phyloP scores from a whole-genome alignment of 2,888 invertebrate genomes.

The Malthinus flaveolus region DNA sequence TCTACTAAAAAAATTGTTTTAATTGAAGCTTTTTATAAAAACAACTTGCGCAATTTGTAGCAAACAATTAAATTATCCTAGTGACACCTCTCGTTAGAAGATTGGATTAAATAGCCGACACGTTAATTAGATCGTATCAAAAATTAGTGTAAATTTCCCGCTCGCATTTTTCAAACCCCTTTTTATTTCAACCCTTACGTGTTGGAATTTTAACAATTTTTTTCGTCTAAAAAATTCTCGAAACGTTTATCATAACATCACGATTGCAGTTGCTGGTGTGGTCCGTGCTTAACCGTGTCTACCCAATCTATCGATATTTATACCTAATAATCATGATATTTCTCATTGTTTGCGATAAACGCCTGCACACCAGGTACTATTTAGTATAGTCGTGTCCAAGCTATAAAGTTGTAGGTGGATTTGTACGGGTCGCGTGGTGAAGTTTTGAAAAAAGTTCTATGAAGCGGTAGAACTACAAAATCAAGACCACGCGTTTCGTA shows the following conservation, averaged over 20 bases:
- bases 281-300: constrained; percentile 31
- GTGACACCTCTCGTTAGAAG: too few relatives aligned
- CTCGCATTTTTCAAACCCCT: too few relatives aligned
- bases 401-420: constrained; percentile 22
- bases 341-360: constrained; percentile 42
- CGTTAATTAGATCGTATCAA: too few relatives aligned
- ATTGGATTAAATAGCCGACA: too few relatives aligned
- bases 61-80: too few relatives aligned
- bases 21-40: too few relatives aligned
- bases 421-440: not conserved
- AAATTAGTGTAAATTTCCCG: too few relatives aligned
- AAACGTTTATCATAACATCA: constrained; percentile 32
- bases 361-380: constrained; percentile 23
- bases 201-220: constrained; percentile 11
- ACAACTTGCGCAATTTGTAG: too few relatives aligned
- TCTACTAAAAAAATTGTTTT: too few relatives aligned
- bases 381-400: constrained; percentile 17
- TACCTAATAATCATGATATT: constrained; percentile 42
- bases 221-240: constrained; percentile 26
- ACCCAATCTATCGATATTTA: constrained; percentile 38
- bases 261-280: constrained; percentile 28
- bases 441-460: constrained; percentile 5
- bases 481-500: constrained; percentile 48
- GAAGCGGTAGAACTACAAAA: constrained; percentile 18
- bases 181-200: constrained; percentile 6